phyloP scores from a whole-genome alignment of 2,888 invertebrate genomes.

The Criorhina ranunculi region DNA sequence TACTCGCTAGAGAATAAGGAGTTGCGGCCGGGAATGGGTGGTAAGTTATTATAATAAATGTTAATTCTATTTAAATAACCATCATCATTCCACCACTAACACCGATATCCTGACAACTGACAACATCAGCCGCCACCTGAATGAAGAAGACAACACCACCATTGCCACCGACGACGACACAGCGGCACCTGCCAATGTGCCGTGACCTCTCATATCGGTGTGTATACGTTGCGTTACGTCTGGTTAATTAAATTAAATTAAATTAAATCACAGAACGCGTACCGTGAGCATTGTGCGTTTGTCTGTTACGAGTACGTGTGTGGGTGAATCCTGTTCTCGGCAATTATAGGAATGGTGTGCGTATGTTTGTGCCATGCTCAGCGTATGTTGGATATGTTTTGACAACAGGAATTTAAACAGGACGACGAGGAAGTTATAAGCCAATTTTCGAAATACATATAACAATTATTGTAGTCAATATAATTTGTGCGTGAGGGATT shows the following conservation, averaged over 20 bases:
- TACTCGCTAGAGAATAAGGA: constrained; percentile 45
- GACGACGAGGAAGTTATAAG: constrained; percentile 25
- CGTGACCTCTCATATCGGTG: constrained; percentile 50
- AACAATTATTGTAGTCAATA: constrained; percentile 17
- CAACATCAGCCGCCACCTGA: constrained; percentile 64
- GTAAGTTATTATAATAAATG: constrained; percentile 76
- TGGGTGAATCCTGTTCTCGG: constrained; percentile 35
- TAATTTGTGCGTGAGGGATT: constrained; percentile 25
- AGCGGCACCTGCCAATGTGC: constrained; percentile 40
- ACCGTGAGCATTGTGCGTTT: constrained; percentile 25
- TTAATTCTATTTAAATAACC: constrained; percentile 75
- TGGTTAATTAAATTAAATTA: constrained; percentile 64
- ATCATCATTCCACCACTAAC: constrained; percentile 64
- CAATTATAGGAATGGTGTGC: constrained; percentile 49
- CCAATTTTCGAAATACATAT: constrained; percentile 23
- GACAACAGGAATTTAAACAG: constrained; percentile 12
- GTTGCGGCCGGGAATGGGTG: not conserved
- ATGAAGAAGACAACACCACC: constrained; percentile 27
- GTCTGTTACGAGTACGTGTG: constrained; percentile 26
- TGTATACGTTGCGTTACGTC: constrained; percentile 43
- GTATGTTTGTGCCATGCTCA: constrained; percentile 17
- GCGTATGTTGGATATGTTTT: constrained; percentile 11
- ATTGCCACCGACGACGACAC: not conserved
- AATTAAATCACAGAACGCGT: constrained; percentile 70
- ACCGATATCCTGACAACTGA: constrained; percentile 73